Conservation (phyloP, 1,140 invertebrate species). For the Rhyzopertha dominica region DNA sequence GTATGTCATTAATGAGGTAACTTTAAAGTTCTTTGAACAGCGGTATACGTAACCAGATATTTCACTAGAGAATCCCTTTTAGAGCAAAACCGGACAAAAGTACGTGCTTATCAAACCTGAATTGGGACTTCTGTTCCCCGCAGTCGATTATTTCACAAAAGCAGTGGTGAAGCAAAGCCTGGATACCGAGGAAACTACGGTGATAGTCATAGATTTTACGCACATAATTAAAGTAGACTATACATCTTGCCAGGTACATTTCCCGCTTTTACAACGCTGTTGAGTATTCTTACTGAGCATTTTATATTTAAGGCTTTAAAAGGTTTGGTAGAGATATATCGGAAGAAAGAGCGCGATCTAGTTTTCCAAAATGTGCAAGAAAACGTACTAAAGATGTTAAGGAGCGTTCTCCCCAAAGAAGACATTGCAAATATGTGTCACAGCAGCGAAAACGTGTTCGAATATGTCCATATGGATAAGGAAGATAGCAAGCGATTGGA, state of each 20-base stretch:
- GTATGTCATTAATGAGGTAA: slow-evolving; percentile 63
- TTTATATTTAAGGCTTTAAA: slow-evolving; percentile 29
- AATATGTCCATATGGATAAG: slow-evolving; percentile 13
- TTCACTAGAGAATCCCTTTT: slow-evolving; percentile 10
- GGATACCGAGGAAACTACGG: slow-evolving; percentile 42
- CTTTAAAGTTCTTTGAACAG: slow-evolving; percentile 24
- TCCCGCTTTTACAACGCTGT: neutral
- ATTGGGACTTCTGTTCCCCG: slow-evolving; percentile 82
- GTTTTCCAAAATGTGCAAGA: slow-evolving; percentile 30
- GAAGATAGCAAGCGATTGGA: slow-evolving; percentile 11
- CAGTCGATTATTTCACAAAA: slow-evolving; percentile 62
- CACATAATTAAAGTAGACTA: slow-evolving; percentile 60
- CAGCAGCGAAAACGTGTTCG: slow-evolving; percentile 12
- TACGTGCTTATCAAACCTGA: slow-evolving; percentile 75
- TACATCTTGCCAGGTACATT: slow-evolving; percentile 46
- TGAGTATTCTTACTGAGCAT: neutral
- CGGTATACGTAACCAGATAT: slow-evolving; percentile 10
- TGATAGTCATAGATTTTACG: slow-evolving; percentile 56
- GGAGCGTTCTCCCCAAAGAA: slow-evolving; percentile 20
- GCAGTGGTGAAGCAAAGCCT: slow-evolving; percentile 47
- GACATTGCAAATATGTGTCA: slow-evolving; percentile 25
- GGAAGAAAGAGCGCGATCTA: slow-evolving; percentile 24
- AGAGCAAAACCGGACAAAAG: slow-evolving; percentile 63
- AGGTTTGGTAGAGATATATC: slow-evolving; percentile 28
- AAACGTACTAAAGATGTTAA: slow-evolving; percentile 24